Evolutionary conservation across 2,888 invertebrate species (phyloP).

Genomic region (Machimus rusticus): DNA sequence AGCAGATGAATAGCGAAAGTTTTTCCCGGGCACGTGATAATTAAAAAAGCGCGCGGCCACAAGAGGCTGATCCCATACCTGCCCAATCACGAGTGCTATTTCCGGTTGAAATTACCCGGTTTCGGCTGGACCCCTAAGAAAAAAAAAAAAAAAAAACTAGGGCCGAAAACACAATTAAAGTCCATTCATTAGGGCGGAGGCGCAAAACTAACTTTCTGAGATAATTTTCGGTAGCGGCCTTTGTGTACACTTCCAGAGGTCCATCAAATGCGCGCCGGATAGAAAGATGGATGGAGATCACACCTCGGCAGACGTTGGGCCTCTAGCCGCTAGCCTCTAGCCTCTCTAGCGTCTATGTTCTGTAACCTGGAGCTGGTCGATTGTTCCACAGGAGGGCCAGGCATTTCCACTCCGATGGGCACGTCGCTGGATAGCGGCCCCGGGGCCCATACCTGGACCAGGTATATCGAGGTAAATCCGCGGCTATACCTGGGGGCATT

Average conservation of each 20-base stretch:
- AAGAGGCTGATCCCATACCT: neutral
- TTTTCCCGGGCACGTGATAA: constrained; percentile 15
- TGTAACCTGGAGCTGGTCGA: neutral
- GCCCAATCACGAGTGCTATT: constrained; percentile 7
- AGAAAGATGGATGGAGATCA: constrained; percentile 12
- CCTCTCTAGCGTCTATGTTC: neutral
- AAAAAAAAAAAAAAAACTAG: too few relatives aligned
- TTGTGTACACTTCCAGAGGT: constrained; percentile 22
- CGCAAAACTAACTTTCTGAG: constrained; percentile 36
- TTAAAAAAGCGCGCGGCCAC: neutral
- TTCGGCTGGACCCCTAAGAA: neutral
- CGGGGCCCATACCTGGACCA: neutral
- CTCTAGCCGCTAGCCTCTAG: neutral
- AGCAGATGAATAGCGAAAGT: constrained; percentile 24
- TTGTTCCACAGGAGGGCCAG: neutral
- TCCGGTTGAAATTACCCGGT: constrained; percentile 20
- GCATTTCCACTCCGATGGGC: constrained; percentile 21
- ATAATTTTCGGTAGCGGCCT: constrained; percentile 37
- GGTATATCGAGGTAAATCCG: neutral
- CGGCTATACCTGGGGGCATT: too few relatives aligned
- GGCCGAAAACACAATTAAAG: constrained; percentile 32
- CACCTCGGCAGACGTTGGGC: neutral
- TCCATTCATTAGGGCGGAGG: constrained; percentile 37
- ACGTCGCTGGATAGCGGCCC: neutral
- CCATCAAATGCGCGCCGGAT: constrained; percentile 14